Conservation (phyloP, 2,888 invertebrate species). For the Epinotia ramella region DNA sequence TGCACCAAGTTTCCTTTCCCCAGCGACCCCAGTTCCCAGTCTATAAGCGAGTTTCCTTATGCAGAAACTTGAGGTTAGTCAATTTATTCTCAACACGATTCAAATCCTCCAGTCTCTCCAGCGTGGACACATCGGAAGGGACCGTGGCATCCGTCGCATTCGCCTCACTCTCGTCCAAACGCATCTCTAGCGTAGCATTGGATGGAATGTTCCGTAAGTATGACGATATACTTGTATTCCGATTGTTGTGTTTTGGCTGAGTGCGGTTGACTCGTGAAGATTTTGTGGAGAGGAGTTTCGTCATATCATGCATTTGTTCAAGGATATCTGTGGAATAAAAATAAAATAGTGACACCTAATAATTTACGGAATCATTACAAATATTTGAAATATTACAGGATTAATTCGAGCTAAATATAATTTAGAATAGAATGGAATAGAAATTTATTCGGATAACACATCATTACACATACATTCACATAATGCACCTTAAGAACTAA, state of each 20-base stretch:
- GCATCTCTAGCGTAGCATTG: conserved; percentile 54
- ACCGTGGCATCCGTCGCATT: conserved; percentile 58
- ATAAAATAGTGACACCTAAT: not conserved
- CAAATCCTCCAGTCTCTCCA: conserved; percentile 78
- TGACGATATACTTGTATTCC: conserved; percentile 58
- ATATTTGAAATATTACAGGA: too few relatives aligned
- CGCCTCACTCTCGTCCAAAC: conserved; percentile 54
- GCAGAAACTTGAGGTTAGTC: conserved; percentile 65
- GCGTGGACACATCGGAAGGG: conserved; percentile 71
- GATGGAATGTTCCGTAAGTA: conserved; percentile 66
- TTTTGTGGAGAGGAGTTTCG: conserved; percentile 58
- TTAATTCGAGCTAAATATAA: too few relatives aligned
- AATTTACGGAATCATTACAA: too few relatives aligned
- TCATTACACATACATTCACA: too few relatives aligned
- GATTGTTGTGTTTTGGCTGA: conserved; percentile 48
- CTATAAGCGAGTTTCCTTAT: conserved; percentile 73
- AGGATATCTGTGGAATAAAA: conserved; percentile 68
- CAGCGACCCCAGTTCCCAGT: not conserved
- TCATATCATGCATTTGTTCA: conserved; percentile 74
- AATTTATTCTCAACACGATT: conserved; percentile 75
- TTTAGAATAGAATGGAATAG: too few relatives aligned
- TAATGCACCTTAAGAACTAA: too few relatives aligned
- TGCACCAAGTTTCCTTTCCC: too few relatives aligned
- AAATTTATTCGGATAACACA: too few relatives aligned
- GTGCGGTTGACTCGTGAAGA: conserved; percentile 48